A percentile compares a stretch with the other conserved stretches of the same genome.
Conservation (phyloP, 2,888 invertebrate genomes). For the Thymelicus acteon region DNA sequence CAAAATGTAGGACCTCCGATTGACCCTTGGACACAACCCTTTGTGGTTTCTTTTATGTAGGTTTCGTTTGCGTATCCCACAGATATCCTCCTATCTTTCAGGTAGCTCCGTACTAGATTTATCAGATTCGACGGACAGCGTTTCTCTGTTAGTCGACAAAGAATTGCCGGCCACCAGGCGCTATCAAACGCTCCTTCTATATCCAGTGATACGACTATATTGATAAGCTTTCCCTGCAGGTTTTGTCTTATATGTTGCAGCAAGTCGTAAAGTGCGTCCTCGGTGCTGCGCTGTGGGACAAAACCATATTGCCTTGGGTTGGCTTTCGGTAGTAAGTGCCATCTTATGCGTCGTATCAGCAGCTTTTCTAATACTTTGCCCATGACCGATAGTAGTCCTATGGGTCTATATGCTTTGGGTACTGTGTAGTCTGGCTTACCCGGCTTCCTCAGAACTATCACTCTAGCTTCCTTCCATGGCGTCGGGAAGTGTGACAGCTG, state of each 20-base stretch:
- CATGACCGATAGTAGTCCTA: slow-evolving; percentile 3
- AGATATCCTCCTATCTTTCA: neutral
- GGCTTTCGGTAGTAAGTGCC: slow-evolving; percentile 1
- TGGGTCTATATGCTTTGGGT: slow-evolving; percentile 6
- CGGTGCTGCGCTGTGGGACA: slow-evolving; percentile 10
- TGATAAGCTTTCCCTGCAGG: neutral
- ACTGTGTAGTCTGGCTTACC: neutral
- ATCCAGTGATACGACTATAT: neutral
- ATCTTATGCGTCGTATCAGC: slow-evolving; percentile 9
- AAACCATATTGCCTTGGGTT: no score
- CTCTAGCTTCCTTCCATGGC: neutral
- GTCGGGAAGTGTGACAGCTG: neutral
- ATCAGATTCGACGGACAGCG: neutral
- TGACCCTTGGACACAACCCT: slow-evolving; percentile 9
- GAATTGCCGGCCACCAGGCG: slow-evolving; percentile 18
- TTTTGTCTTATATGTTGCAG: neutral
- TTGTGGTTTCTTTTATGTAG: neutral
- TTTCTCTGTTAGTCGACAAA: neutral
- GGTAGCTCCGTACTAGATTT: no score
- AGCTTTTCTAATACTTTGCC: slow-evolving; percentile 29
- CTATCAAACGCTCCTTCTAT: neutral
- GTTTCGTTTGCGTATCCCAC: neutral
- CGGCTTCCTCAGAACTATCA: slow-evolving; percentile 4
- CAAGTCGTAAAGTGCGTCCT: slow-evolving; percentile 15
- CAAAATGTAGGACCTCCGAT: slow-evolving; percentile 4